Evolutionary conservation across 2,888 invertebrate genomes (phyloP), one percentile per base, ranked within the genome.

Genomic region (Phasia obesa): DNA sequence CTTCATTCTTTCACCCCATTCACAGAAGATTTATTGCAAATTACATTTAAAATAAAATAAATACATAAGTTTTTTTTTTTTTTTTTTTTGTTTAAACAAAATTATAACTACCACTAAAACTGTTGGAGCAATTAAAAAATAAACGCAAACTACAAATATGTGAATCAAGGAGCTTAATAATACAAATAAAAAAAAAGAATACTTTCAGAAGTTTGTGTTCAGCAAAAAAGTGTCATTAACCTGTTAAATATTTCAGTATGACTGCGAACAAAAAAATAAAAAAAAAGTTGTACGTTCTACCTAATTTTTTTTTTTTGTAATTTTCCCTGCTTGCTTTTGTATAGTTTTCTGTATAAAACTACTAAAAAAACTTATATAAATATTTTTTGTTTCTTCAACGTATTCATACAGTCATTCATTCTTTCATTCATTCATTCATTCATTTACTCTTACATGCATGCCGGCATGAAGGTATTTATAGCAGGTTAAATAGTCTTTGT

Each of bases 201-300:
- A 47, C 51, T 59, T 64, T 57, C 15, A 31, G 57, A 47, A 75
- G 57, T 83, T 71, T 71, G 38, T 69, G 59, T 64, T 23, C 38
- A 47, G 25, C 44, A 75, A 75, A 60, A 70, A 78, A 74, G 70
- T 83, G 82, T 79, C 82, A 83, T 83, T 83, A 83, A 83, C 82
- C 82, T 70, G 75, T 70, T 75, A 79, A 83, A 79, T 79, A 83
- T 75, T 83, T 71, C 38, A 75, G 47, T 38, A 35, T 15, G 51
- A 76, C 59, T 42, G 21, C 23, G 31, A 47, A 19, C 11, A 25
- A 23, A 19, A 11, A 64, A 38, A 38, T 9, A 11, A 38, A 11
- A 15, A 42, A 64, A 57, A 81, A 75, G 44, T 75, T 70, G 44
- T 79, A 51, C 51, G 44, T 79, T 57, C 51, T 69, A 69, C 19